These are phyloP conservation scores for Hephaestus fuliginosus DNA, from an alignment of 2,797 vertebrate species.

Conservation along the genomic window DNA sequence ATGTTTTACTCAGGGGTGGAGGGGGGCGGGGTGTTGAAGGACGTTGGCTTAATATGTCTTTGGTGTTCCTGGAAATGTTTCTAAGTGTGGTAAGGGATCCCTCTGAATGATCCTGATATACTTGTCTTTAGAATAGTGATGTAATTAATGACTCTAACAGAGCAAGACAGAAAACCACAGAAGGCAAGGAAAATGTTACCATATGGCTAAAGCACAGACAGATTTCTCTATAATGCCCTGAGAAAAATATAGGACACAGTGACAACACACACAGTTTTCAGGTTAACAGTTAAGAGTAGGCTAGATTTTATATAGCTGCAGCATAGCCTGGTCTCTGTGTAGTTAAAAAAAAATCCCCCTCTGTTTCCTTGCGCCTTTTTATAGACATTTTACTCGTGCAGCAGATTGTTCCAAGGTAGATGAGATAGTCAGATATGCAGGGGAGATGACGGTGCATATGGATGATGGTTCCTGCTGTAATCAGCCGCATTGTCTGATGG, in stretches of 20 bases:
- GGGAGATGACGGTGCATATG: slow-evolving; percentile 48
- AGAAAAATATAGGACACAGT: slow-evolving; percentile 63
- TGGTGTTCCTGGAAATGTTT: slow-evolving; percentile 77
- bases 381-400: slow-evolving; percentile 15
- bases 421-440: slow-evolving; percentile 46
- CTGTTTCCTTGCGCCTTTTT: slow-evolving; percentile 30
- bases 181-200: slow-evolving; percentile 81
- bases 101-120: slow-evolving; percentile 79
- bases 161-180: slow-evolving; percentile 78
- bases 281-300: slow-evolving; percentile 53
- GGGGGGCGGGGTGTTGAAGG: slow-evolving; percentile 14
- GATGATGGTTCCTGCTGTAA: slow-evolving; percentile 68
- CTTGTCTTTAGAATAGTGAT: slow-evolving; percentile 82
- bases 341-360: slow-evolving; percentile 9
- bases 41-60: slow-evolving; percentile 48
- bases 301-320: slow-evolving; percentile 46
- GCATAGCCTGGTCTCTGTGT: slow-evolving; percentile 16
- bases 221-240: slow-evolving; percentile 67
- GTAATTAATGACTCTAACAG: slow-evolving; percentile 88
- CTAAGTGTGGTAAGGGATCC: slow-evolving; percentile 73
- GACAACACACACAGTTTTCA: slow-evolving; percentile 51
- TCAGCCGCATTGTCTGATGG: slow-evolving; percentile 72
- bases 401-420: slow-evolving; percentile 48
- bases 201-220: slow-evolving; percentile 81
- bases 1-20: slow-evolving; percentile 54